Conservation (phyloP, 1,140 invertebrate species). For the Drosophila biarmipes region DNA sequence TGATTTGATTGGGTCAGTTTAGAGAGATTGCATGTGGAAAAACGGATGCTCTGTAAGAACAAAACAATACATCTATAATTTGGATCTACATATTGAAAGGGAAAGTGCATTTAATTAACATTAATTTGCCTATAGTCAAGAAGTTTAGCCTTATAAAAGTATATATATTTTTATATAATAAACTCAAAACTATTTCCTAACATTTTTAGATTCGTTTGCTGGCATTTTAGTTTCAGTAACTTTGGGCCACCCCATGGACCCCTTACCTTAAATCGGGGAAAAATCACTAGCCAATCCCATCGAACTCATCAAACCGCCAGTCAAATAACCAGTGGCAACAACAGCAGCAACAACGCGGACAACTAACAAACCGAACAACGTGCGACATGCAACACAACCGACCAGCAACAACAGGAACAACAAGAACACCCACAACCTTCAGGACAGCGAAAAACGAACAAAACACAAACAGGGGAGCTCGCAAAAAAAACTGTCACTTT, state of each 20-base stretch:
- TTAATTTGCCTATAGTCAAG: too few species aligned
- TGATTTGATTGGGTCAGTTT: slow-evolving; percentile 28
- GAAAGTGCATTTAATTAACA: too few species aligned
- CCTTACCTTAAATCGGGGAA: not conserved
- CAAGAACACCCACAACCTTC: slow-evolving; percentile 20
- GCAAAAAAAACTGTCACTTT: slow-evolving; percentile 73
- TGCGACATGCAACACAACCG: slow-evolving; percentile 47
- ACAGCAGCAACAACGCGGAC: slow-evolving; percentile 32
- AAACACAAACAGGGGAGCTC: slow-evolving; percentile 13
- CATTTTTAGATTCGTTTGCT: not conserved
- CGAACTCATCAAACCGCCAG: slow-evolving; percentile 47
- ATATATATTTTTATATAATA: too few species aligned
- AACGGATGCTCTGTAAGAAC: slow-evolving; percentile 4
- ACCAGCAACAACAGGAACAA: slow-evolving; percentile 38
- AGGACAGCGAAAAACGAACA: slow-evolving; percentile 13
- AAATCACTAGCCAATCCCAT: slow-evolving; percentile 37
- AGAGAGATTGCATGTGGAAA: not conserved
- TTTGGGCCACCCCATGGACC: not conserved
- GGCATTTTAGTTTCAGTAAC: not conserved
- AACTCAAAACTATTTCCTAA: not conserved
- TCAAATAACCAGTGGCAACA: slow-evolving; percentile 50
- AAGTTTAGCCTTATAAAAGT: too few species aligned
- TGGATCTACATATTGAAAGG: too few species aligned
- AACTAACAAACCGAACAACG: slow-evolving; percentile 49
- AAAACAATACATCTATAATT: too few species aligned